A percentile compares a stretch with the other conserved stretches of the same genome.
phyloP scores from a whole-genome alignment of 1,140 invertebrate genomes.

The Aphelinus atriplicis region DNA sequence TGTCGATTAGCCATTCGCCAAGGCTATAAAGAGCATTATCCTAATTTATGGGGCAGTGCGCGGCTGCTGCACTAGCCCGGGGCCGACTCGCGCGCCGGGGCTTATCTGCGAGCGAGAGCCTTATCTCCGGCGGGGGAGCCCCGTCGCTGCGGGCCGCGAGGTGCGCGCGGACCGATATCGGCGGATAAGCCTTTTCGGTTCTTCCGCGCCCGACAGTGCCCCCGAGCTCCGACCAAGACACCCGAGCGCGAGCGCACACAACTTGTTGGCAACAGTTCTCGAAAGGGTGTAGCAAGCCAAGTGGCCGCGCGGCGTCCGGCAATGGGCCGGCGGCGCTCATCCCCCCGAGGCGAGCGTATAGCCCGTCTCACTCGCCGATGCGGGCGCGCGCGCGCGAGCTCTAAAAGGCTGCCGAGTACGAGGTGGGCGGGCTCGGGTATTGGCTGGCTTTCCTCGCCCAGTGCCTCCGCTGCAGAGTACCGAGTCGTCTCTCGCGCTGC shows the following conservation, averaged over 20 bases:
- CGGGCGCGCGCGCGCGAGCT: too few relatives aligned
- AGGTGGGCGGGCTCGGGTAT: not conserved
- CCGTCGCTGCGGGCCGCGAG: not conserved
- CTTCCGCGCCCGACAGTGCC: not conserved
- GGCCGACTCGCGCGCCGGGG: not conserved
- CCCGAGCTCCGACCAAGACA: not conserved
- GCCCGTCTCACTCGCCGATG: too few relatives aligned
- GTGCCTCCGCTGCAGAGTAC: too few relatives aligned
- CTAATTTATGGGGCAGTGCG: conserved; percentile 16
- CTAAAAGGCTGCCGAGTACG: too few relatives aligned
- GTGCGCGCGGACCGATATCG: not conserved
- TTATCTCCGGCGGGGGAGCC: not conserved
- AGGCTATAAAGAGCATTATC: conserved; percentile 3
- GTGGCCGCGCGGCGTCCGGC: not conserved
- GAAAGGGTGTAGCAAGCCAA: conserved; percentile 21
- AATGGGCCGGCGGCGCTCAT: not conserved
- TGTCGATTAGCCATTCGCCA: not conserved
- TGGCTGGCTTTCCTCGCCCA: not conserved
- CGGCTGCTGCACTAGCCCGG: not conserved
- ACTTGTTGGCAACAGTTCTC: conserved; percentile 15
- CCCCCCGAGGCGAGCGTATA: not conserved
- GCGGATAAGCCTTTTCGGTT: conserved; percentile 7
- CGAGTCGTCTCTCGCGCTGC: not conserved
- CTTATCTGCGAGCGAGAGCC: not conserved
- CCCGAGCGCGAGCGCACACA: not conserved